Evolutionary conservation across 2,797 vertebrate genomes (phyloP), one percentile per base, ranked within the genome.

Genomic region (Acanthornis magna): DNA sequence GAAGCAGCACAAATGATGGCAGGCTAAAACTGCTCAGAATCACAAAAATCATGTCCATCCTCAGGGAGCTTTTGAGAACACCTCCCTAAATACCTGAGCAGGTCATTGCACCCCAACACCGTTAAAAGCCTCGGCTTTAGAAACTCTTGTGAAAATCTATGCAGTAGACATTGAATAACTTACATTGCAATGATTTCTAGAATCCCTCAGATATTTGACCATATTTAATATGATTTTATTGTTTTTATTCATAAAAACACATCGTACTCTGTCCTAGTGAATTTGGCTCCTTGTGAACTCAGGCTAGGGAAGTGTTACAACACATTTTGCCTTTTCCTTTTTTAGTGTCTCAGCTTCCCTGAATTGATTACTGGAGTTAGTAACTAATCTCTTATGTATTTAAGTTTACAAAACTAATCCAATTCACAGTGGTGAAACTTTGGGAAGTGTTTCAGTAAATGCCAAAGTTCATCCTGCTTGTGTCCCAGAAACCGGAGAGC

Each of bases 391-490:
- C 81, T 61, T 42, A 17, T 0, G 0, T 13, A 29, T 47, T 74
- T 22, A 57, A 43, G 57, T 43, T 89, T 42, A 67, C 43, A 74
- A 18, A 81, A 51, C 26, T n/a, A 87, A 85, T 42, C 89, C 23
- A 54, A 2, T 51, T 67, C 48, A n/a, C 58, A 21, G 53, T 4
- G n/a, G 38, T 48, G 61, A 82, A 88, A 80, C 26, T 36, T 67
- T 19, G 48, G 53, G 62, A 89, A 32, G 22, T 11, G 17, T 63
- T 78, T 83, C 50, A 38, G 47, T 48, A 62, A 89, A 80, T 65
- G 55, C 78, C 95, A 80, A 93, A 93, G 72, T 71, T 77, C 23
- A 78, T 65, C 25, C 32, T 53, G 40, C 47, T 61, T 67, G 68
- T 12, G 38, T 12, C 38, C 11, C 38, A 88, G 32, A 48, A 38